A percentile compares a stretch with the other conserved stretches of the same genome.
Evolutionary conservation across 92 coral and sea anemone species (phyloP).

Genomic region (Meandrina meandrites): DNA sequence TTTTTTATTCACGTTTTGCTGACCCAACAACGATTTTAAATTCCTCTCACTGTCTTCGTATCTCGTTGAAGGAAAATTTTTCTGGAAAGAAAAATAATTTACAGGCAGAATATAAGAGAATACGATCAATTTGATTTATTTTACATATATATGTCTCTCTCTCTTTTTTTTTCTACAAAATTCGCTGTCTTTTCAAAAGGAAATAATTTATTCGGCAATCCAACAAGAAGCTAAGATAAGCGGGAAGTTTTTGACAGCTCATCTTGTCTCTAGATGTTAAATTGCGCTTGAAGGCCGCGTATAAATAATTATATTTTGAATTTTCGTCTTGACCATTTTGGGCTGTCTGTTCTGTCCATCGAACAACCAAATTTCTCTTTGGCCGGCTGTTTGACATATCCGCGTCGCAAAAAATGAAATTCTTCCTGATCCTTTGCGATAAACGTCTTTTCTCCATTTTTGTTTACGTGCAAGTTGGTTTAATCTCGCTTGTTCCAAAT

Average conservation of each 20-base stretch:
- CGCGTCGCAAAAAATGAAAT: conserved; percentile 1
- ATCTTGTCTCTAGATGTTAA: conserved; percentile 36
- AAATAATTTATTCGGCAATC: conserved; percentile 32
- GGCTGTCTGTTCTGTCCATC: conserved; percentile 21
- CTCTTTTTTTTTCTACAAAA: conserved; percentile 46
- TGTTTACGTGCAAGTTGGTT: conserved; percentile 24
- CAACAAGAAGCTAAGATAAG: conserved; percentile 36
- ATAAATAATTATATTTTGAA: conserved; percentile 39
- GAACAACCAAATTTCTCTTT: conserved; percentile 1
- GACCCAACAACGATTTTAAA: conserved; percentile 29
- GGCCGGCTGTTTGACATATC: conserved; percentile 7
- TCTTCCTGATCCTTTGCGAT: background rate
- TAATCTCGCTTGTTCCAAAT: conserved; percentile 26
- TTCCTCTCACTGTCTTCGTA: conserved; percentile 2
- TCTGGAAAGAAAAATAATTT: conserved; percentile 46
- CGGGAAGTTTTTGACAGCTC: conserved; percentile 41
- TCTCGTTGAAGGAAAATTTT: conserved; percentile 38
- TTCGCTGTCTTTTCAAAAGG: conserved; percentile 43
- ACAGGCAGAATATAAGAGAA: conserved; percentile 51
- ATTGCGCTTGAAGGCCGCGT: conserved; percentile 42
- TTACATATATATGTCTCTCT: conserved; percentile 29
- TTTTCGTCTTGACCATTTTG: conserved; percentile 31
- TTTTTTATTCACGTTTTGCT: conserved; percentile 41
- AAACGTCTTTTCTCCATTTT: background rate
- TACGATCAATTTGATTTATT: conserved; percentile 52